Evolutionary conservation across 1,140 invertebrate species (phyloP).

Genomic region (Nebria ingens): DNA sequence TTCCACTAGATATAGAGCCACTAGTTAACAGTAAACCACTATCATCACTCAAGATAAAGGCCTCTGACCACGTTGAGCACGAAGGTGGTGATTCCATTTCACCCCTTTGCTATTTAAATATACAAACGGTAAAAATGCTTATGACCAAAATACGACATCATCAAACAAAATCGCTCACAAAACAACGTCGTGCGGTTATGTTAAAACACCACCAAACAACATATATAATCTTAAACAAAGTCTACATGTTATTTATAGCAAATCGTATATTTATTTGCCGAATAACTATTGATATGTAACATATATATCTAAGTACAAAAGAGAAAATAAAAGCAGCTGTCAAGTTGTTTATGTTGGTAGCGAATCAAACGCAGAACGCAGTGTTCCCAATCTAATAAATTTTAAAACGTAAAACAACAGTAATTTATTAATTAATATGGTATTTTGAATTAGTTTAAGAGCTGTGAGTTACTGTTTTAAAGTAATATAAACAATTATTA

Average conservation of each 20-base stretch:
- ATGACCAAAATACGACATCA: no score
- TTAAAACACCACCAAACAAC: no score
- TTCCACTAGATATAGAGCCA: conserved; percentile 50
- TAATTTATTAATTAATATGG: no score
- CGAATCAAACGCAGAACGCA: no score
- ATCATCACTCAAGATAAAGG: conserved; percentile 47
- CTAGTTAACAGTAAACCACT: conserved; percentile 50
- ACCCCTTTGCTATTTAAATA: conserved; percentile 8
- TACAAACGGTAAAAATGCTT: no score
- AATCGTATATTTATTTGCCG: background rate
- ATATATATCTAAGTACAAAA: background rate
- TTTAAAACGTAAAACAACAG: no score
- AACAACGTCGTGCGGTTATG: no score
- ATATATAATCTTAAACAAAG: background rate
- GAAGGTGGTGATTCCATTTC: conserved; percentile 48
- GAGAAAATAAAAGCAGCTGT: conserved; percentile 8
- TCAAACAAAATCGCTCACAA: no score
- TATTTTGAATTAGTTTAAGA: no score
- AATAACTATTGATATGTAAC: conserved; percentile 6
- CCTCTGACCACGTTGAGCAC: conserved; percentile 46
- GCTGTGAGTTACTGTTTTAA: no score
- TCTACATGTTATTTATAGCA: background rate
- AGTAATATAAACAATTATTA: no score
- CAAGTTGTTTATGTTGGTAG: background rate
- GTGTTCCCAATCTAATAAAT: no score